A percentile compares a stretch with the other conserved stretches of the same genome.
Conservation (phyloP, 2,797 vertebrate genomes). For the Fundulus diaphanus region DNA sequence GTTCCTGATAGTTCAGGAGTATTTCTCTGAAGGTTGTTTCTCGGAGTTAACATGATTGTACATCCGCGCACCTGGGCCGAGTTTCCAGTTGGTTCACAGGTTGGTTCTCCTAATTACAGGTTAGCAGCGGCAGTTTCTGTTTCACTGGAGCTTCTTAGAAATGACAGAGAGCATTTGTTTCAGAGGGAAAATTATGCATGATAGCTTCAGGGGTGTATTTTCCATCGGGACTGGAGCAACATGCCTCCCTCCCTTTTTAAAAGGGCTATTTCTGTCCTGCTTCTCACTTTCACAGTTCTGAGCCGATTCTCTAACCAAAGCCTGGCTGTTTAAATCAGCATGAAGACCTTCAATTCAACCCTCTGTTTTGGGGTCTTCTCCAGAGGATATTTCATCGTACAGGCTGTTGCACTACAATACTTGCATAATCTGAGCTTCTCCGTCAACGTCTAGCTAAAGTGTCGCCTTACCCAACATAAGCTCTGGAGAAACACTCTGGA, state of each 20-base stretch:
- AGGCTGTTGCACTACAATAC: neutral
- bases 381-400: neutral
- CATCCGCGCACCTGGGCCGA: neutral
- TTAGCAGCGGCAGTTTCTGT: neutral
- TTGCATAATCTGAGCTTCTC: neutral
- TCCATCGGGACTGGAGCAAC: constrained; percentile 11
- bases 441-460: neutral
- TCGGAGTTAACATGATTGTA: neutral
- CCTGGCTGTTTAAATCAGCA: constrained; percentile 8
- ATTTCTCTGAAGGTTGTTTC: neutral
- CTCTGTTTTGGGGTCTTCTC: neutral
- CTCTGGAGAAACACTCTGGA: constrained; percentile 2
- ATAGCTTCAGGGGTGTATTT: constrained; percentile 10
- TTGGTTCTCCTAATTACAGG: neutral
- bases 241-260: neutral
- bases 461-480: neutral
- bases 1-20: neutral
- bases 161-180: neutral
- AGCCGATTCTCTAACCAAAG: constrained; percentile 11
- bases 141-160: constrained; percentile 4
- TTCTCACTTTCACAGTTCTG: constrained; percentile 7
- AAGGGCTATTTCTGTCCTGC: constrained; percentile 18
- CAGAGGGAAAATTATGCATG: neutral
- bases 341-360: constrained; percentile 5
- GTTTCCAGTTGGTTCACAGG: neutral